Conservation (phyloP, 30 jellyfish, hydroid and myxozoan genomes). For the Aurelia sp. region DNA sequence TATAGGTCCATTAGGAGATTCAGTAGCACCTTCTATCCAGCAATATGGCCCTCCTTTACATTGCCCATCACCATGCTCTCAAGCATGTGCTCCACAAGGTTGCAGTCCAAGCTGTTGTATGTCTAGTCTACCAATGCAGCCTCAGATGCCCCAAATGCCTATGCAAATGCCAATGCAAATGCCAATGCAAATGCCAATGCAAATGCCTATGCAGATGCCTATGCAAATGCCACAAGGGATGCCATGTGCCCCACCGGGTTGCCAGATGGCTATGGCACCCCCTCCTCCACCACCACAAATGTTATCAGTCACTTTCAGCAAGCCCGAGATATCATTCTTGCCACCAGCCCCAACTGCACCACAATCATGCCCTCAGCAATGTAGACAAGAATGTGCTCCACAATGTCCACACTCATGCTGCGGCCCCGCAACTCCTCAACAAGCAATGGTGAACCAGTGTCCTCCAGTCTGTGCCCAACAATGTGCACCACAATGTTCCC, state of each 20-base stretch:
- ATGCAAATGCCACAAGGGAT: slow-evolving; percentile 38
- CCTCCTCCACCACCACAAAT: slow-evolving; percentile 73
- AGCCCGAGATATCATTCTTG: slow-evolving; percentile 43
- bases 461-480: slow-evolving; percentile 80
- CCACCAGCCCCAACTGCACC: slow-evolving; percentile 74
- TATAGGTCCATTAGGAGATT: slow-evolving; percentile 71
- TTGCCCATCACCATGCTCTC: slow-evolving; percentile 79
- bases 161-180: slow-evolving; percentile 47
- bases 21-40: slow-evolving; percentile 62
- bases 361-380: slow-evolving; percentile 64
- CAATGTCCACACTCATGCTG: slow-evolving; percentile 75
- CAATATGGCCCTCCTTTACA: slow-evolving; percentile 77
- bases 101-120: slow-evolving; percentile 78
- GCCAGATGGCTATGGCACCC: slow-evolving; percentile 65
- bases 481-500: slow-evolving; percentile 82
- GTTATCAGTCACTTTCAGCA: slow-evolving; percentile 60
- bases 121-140: slow-evolving; percentile 55
- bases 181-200: slow-evolving; percentile 61
- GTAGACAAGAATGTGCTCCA: slow-evolving; percentile 74
- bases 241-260: not conserved
- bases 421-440: slow-evolving; percentile 79
- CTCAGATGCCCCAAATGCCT: slow-evolving; percentile 70
- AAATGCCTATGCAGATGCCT: slow-evolving; percentile 64
- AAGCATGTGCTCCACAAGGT: slow-evolving; percentile 75
- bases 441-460: slow-evolving; percentile 66